phyloP scores from a whole-genome alignment of 1,140 invertebrate genomes.

The Formica exsecta region DNA sequence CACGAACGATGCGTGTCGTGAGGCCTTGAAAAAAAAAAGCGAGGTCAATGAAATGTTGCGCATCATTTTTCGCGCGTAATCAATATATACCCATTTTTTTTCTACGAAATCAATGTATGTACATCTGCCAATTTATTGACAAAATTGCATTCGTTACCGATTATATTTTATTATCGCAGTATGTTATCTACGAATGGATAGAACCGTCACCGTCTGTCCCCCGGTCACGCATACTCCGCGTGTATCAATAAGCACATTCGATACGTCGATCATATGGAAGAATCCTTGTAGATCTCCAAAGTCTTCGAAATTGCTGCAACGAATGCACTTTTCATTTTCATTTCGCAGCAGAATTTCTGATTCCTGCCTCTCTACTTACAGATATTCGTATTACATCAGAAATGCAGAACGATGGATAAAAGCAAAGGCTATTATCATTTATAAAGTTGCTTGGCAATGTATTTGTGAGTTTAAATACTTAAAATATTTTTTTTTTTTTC shows the following conservation, averaged over 20 bases:
- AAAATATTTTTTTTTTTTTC: not conserved
- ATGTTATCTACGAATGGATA: not conserved
- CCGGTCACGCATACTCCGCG: constrained; percentile 21
- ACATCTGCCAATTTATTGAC: not conserved
- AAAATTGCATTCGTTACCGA: not conserved
- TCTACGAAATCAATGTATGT: not conserved
- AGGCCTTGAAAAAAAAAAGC: constrained; percentile 17
- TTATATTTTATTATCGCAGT: not conserved
- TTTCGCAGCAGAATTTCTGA: not conserved
- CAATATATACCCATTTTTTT: not conserved
- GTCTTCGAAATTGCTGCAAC: not conserved
- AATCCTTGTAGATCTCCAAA: not conserved
- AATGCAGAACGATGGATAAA: constrained; percentile 48
- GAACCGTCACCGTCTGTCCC: not conserved
- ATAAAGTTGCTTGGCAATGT: not conserved
- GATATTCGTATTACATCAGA: not conserved
- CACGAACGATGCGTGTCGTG: not conserved
- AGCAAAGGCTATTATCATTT: not conserved
- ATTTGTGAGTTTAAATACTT: not conserved
- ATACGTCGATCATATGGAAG: not conserved
- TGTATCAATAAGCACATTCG: not conserved
- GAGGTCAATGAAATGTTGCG: constrained; percentile 19
- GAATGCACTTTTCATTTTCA: not conserved
- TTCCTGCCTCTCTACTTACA: not conserved
- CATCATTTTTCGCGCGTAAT: constrained; percentile 12